Percentiles rank a stretch among this genome's conserved stretches.
phyloP scores from a whole-genome alignment of 2,888 invertebrate species.

The Plemyria rubiginata region DNA sequence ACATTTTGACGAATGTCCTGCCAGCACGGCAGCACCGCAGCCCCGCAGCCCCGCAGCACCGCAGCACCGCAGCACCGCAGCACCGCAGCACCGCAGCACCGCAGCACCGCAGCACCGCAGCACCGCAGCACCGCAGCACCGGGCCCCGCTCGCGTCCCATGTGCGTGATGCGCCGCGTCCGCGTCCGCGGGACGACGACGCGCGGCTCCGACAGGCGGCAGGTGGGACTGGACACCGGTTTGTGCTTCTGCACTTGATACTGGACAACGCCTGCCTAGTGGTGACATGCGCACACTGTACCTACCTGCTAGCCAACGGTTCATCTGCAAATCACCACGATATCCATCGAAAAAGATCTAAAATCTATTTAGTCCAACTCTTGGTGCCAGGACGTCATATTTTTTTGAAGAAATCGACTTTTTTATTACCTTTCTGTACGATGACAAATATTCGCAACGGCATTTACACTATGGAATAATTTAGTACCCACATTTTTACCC shows the following conservation, averaged over 20 bases:
- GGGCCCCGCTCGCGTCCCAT: neutral
- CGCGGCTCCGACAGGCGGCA: neutral
- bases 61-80: neutral
- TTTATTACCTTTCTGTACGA: neutral
- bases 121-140: neutral
- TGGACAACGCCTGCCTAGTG: neutral
- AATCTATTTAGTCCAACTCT: too few species aligned
- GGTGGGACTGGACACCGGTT: neutral
- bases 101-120: neutral
- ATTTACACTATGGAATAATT: slow-evolving; percentile 1
- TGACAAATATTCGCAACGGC: too few species aligned
- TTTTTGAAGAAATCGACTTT: neutral
- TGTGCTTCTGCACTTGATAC: neutral
- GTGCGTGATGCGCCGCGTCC: neutral
- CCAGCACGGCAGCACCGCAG: neutral
- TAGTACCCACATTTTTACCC: slow-evolving; percentile 7
- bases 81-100: neutral
- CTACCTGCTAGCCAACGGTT: too few species aligned
- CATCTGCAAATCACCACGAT: too few species aligned
- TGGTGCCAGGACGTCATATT: too few species aligned
- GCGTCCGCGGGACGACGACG: neutral
- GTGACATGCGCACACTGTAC: too few species aligned
- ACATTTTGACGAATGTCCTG: slow-evolving; percentile 10
- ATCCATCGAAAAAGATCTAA: too few species aligned
- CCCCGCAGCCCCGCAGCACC: neutral